Evolutionary conservation across 2,888 invertebrate genomes (phyloP), one percentile per base, ranked within the genome.

Genomic region (Lingula anatina): DNA sequence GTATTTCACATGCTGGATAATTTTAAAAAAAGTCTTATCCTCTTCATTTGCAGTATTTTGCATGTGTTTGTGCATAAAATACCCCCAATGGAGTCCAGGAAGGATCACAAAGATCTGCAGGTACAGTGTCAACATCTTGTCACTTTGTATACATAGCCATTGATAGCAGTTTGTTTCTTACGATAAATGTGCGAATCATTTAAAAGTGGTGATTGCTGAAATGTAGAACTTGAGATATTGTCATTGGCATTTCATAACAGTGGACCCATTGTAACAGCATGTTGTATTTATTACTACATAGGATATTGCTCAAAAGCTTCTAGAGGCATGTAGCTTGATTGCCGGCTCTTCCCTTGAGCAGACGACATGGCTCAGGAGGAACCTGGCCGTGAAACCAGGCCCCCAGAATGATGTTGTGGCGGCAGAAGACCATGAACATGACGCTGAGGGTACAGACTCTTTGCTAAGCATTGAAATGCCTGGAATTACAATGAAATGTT

Each of bases 311-410:
- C 79, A 80, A 55, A 75, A 76, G 51, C 77, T 92, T 47, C 84
- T 91, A 37, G 92, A 92, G 70, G 86, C 87, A 3, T 84, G 89
- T 50, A 87, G 88, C 4, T 84, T 83, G 75, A 87, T 91, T 35
- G 90, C 90, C 5, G 90, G 89, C n/a, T 86, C 90, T n/a, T 88
- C 89, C 63, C 79, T 92, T 58, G 90, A 90, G 70, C 89, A 90
- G 75, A 90, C 90, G 1, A 90, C 90, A 0, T 93, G 91, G 91
- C 76, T 92, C 45, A 79, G 89, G 54, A 81, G 88, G 59, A 89
- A 88, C 76, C 80, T 89, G 53, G 88, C 89, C 43, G 90, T 90
- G 1, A 84, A 86, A 57, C 72, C 77, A 15, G 76, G 76, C 7
- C 72, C 73, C 18, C 78, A 77, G 61, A 65, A 66, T 20, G 73